Base-by-base conservation (phyloP, 2,113 vertebrate genomes). In the Hippotragus niger region DNA sequence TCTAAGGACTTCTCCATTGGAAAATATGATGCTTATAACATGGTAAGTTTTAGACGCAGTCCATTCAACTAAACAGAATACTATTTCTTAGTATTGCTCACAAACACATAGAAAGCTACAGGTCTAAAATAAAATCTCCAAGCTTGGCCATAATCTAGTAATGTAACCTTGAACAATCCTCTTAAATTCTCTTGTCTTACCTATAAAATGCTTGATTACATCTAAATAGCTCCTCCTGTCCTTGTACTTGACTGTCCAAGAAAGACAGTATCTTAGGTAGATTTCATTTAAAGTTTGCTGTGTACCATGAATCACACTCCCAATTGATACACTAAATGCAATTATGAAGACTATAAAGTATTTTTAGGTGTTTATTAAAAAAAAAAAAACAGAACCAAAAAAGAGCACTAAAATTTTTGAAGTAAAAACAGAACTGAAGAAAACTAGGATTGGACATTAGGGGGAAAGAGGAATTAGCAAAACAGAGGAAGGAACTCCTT, bases 151-250 rank as follows among this genome's bases (percentile, higher is more conserved):
- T 84, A 91, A 88, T 25, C 40, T 67, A 93, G 23, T 62, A 90
- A 82, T 52, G 16, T 76, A 91, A 90, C 40, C 95, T 78, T 95
- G 53, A 15, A 95, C 7, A 93, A 62, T 78, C 52, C 60, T 97
- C 84, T 80, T 89, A 50, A 78, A 85, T 5, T 58, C 23, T 14
- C 10, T 86, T 47, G 5, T 50, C 33, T 82, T 95, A 90, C 3
- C 45, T 90, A 82, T 23, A 92, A 95, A 92, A 92, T 23, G 29
- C 80, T 67, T 96, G 64, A 92, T 71, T 92, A 62, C n/a, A 86
- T n/a, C n/a, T 85, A 62, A 55, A 85, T 8, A 55, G 27, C 74
- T 47, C 55, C 67, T 95, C 27, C 17, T 60, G 62, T 31, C 9
- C 60, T 92, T 84, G 1, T 53, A 89, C 43, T 71, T 40, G 45